Percentiles rank a stretch among this genome's conserved stretches.
Evolutionary conservation across 2,888 invertebrate species (phyloP).

Genomic region (Punctoribates punctum): DNA sequence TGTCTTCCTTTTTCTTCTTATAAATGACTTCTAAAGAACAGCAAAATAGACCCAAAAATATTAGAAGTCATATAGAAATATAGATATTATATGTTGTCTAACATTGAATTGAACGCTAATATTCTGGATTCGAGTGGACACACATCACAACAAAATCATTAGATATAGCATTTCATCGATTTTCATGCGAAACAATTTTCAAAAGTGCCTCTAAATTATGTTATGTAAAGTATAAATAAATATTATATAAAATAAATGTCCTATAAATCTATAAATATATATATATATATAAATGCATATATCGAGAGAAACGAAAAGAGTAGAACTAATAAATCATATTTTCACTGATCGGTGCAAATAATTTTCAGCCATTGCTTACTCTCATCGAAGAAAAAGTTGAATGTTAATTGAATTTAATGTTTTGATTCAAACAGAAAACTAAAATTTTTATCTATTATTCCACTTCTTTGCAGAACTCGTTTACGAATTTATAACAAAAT

Average conservation of each 20-base stretch:
- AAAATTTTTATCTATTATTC: background rate
- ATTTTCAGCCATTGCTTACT: background rate
- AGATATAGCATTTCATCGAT: background rate
- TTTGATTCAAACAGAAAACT: background rate
- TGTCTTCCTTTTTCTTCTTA: background rate
- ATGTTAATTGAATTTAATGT: background rate
- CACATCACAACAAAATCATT: too few species aligned
- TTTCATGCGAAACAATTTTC: background rate
- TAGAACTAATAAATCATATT: background rate
- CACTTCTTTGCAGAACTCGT: slow-evolving; percentile 8
- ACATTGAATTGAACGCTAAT: background rate
- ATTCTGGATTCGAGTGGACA: background rate
- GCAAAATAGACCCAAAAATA: too few species aligned
- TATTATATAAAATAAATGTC: too few species aligned
- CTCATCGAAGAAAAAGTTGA: background rate
- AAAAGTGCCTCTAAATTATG: slow-evolving; percentile 8
- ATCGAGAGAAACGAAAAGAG: background rate
- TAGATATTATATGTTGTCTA: too few species aligned
- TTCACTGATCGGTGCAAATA: slow-evolving; percentile 20
- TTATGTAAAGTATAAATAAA: slow-evolving; percentile 1
- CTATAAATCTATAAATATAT: background rate
- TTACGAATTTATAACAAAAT: background rate
- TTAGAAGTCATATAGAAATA: too few species aligned
- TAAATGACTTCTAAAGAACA: background rate
- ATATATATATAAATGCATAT: background rate